phyloP scores from a whole-genome alignment of 1,140 invertebrate genomes.

The Halyomorpha halys region DNA sequence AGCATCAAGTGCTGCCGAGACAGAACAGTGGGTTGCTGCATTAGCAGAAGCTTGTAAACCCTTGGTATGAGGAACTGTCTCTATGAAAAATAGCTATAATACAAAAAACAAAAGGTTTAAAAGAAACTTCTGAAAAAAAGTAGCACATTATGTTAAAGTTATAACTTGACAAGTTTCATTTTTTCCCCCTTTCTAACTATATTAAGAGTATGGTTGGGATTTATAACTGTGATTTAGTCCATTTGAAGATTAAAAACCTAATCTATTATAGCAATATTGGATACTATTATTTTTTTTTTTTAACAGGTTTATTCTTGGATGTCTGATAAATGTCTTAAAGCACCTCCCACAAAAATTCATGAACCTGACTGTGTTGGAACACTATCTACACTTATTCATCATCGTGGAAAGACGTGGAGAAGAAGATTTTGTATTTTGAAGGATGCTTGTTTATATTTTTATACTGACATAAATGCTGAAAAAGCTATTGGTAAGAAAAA shows the following conservation, averaged over 20 bases:
- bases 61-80: conserved; percentile 16
- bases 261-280: no score
- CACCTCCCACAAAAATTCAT: conserved; percentile 58
- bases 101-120: no score
- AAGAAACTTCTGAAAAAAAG: no score
- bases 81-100: no score
- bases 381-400: conserved; percentile 64
- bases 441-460: conserved; percentile 91
- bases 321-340: conserved; percentile 56
- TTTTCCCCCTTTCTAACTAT: no score
- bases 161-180: no score
- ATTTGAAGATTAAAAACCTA: no score
- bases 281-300: conserved; percentile 3
- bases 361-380: conserved; percentile 85
- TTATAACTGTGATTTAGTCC: no score
- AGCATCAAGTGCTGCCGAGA: conserved; percentile 63
- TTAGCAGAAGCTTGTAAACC: conserved; percentile 51
- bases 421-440: conserved; percentile 89
- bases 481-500: conserved; percentile 64
- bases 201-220: no score
- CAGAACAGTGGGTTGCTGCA: conserved; percentile 62
- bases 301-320: conserved; percentile 64
- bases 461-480: conserved; percentile 73
- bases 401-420: conserved; percentile 73
- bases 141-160: no score